Percentiles rank a stretch among this genome's conserved stretches.
Conservation (phyloP, 2,888 invertebrate species). For the Acronicta alni region DNA sequence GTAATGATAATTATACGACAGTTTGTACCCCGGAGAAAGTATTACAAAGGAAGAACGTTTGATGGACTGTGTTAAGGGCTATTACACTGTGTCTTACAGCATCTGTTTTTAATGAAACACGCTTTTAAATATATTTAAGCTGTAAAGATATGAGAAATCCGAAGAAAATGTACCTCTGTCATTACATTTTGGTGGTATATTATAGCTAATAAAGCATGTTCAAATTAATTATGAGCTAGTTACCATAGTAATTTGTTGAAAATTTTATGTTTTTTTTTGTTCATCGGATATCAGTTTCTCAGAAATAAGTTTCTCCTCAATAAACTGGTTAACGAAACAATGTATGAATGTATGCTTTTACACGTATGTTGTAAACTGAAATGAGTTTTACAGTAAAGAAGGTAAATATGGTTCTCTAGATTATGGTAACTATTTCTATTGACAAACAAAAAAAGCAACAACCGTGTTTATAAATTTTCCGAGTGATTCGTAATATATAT, state of each 20-base stretch:
- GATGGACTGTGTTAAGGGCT: slow-evolving; percentile 18
- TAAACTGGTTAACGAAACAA: slow-evolving; percentile 9
- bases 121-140: slow-evolving; percentile 6
- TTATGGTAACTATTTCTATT: too few relatives aligned
- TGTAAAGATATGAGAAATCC: slow-evolving; percentile 7
- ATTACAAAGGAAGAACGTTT: slow-evolving; percentile 43
- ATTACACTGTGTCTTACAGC: slow-evolving; percentile 20
- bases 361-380: slow-evolving; percentile 15
- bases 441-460: too few relatives aligned
- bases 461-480: too few relatives aligned
- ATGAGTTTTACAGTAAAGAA: slow-evolving; percentile 19
- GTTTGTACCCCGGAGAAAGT: slow-evolving; percentile 47
- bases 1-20: slow-evolving; percentile 61
- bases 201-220: slow-evolving; percentile 18
- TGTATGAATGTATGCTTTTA: slow-evolving; percentile 6
- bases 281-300: slow-evolving; percentile 12
- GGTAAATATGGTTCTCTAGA: background rate
- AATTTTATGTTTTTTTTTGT: slow-evolving; percentile 10
- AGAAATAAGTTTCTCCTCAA: slow-evolving; percentile 14
- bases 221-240: slow-evolving; percentile 32
- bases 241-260: slow-evolving; percentile 8
- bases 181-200: slow-evolving; percentile 27
- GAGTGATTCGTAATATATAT: too few relatives aligned
- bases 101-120: slow-evolving; percentile 33
- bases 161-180: slow-evolving; percentile 9